Conservation (phyloP, 2,797 vertebrate species). For the Florisuga fusca region DNA sequence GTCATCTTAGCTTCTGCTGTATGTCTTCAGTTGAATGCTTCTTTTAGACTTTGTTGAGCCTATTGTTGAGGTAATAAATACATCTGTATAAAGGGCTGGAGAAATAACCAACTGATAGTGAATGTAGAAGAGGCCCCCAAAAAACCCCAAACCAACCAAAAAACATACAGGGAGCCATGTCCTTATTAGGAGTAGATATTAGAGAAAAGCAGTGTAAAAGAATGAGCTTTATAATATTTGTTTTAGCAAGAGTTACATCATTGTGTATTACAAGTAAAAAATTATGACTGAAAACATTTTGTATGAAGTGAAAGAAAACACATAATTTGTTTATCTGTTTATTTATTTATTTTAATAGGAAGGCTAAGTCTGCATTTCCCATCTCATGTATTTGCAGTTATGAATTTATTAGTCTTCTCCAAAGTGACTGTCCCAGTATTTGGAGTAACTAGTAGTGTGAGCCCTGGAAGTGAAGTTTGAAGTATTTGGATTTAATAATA, state of each 20-base stretch:
- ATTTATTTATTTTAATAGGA: not conserved
- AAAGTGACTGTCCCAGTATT: conserved; percentile 21
- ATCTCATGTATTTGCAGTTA: conserved; percentile 36
- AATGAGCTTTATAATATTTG: not conserved
- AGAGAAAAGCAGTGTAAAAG: not conserved
- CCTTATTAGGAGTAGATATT: not conserved
- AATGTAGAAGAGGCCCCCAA: not conserved
- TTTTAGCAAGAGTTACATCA: not conserved
- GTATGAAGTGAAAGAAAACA: not conserved
- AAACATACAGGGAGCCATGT: not conserved
- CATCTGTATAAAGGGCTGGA: not conserved
- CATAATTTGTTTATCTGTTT: not conserved
- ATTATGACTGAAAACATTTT: not conserved
- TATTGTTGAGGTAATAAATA: not conserved
- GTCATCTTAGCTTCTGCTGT: not conserved
- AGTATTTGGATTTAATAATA: not conserved
- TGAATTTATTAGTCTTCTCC: conserved; percentile 52
- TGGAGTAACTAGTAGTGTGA: conserved; percentile 29
- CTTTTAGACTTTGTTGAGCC: not conserved
- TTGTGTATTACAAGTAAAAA: not conserved
- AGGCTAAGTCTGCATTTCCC: not conserved
- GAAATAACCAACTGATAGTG: not conserved
- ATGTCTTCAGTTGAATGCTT: not conserved
- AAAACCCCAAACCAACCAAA: not conserved
- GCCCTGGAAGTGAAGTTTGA: conserved; percentile 1